These are phyloP conservation scores for human DNA, from an alignment of 2,113 vertebrate species.

Conservation along the genomic window GRCh38 chr7:82233001-82233500, in stretches of 20 bases:
- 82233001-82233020: neutral
- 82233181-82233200: neutral
- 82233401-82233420: neutral
- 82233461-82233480: constrained; percentile 35
- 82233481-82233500: constrained; percentile 45
- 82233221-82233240: neutral
- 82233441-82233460: constrained; percentile 22
- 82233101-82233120: neutral
- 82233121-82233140: neutral
- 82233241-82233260: neutral
- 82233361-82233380: neutral
- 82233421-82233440: neutral
- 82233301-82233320: neutral
- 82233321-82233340: neutral
- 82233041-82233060: neutral
- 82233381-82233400: neutral
- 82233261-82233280: neutral
- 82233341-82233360: neutral
- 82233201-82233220: neutral
- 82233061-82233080: neutral
- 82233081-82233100: neutral
- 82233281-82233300: neutral
- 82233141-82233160: neutral
- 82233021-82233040: neutral
- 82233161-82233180: neutral